Conservation (phyloP, 2,797 vertebrate genomes). For the Acrossocheilus wenchowensis region DNA sequence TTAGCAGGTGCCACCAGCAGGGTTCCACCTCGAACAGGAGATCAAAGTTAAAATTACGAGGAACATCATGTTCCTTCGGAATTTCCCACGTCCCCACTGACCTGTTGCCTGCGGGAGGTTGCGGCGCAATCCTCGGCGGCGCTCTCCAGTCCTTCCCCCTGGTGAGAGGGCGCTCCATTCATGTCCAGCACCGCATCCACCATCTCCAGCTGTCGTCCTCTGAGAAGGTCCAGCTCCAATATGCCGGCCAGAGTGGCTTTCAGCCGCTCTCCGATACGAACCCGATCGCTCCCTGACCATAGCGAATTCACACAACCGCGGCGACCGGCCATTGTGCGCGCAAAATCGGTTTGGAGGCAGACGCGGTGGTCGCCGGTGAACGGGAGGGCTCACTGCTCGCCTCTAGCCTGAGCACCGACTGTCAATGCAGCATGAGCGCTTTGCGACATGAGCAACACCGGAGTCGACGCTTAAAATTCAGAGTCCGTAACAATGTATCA, state of each 20-base stretch:
- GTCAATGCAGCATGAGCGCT: conserved; percentile 56
- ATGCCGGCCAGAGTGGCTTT: conserved; percentile 84
- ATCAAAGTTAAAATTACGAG: conserved; percentile 16
- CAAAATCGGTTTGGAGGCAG: conserved; percentile 31
- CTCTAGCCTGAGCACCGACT: conserved; percentile 57
- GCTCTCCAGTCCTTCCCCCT: conserved; percentile 60
- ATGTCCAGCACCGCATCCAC: conserved; percentile 75
- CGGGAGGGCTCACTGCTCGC: not conserved
- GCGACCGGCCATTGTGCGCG: conserved; percentile 76
- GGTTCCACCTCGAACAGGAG: not conserved
- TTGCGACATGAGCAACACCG: conserved; percentile 36
- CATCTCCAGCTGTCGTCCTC: conserved; percentile 78
- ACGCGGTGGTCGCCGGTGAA: conserved; percentile 38
- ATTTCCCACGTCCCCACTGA: conserved; percentile 70
- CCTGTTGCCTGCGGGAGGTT: conserved; percentile 82
- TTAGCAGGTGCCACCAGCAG: conserved; percentile 20
- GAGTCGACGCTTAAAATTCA: conserved; percentile 57
- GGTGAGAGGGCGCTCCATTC: conserved; percentile 54
- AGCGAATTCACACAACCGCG: conserved; percentile 80
- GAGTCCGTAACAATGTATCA: conserved; percentile 38
- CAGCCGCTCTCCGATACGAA: conserved; percentile 83
- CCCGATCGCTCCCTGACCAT: conserved; percentile 82
- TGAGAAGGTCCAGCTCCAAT: conserved; percentile 82
- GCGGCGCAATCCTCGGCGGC: conserved; percentile 68
- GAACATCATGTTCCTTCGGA: not conserved